These are phyloP conservation scores for Myzus persicae DNA, from an alignment of 1,140 invertebrate genomes.

Conservation along the genomic window DNA sequence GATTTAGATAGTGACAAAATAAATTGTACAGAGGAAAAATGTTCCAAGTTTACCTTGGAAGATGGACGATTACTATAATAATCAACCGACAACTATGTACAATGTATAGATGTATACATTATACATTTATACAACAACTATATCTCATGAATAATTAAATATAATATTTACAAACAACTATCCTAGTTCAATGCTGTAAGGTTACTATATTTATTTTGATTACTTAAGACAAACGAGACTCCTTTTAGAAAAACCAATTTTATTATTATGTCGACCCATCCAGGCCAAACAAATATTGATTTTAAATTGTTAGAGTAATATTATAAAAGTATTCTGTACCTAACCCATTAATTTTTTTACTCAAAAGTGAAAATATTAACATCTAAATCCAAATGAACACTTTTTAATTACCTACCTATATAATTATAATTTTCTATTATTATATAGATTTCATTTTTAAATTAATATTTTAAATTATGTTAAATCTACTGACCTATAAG, in stretches of 20 bases:
- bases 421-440: not conserved
- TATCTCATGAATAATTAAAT: not conserved
- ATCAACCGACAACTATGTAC: not conserved
- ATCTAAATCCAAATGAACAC: not conserved
- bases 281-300: not conserved
- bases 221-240: not conserved
- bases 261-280: not conserved
- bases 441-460: too few species aligned
- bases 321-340: not conserved
- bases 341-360: not conserved
- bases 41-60: not conserved
- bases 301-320: not conserved
- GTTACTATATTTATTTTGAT: not conserved
- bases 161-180: not conserved
- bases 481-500: not conserved
- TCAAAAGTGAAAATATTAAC: not conserved
- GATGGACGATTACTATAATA: not conserved
- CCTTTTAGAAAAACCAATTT: not conserved
- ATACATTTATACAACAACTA: not conserved
- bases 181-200: not conserved
- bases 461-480: too few species aligned
- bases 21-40: not conserved
- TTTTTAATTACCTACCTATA: not conserved
- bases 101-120: too few species aligned
- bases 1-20: too few species aligned